phyloP scores from a whole-genome alignment of 2,113 vertebrate species.

The Arvicanthis niloticus region DNA sequence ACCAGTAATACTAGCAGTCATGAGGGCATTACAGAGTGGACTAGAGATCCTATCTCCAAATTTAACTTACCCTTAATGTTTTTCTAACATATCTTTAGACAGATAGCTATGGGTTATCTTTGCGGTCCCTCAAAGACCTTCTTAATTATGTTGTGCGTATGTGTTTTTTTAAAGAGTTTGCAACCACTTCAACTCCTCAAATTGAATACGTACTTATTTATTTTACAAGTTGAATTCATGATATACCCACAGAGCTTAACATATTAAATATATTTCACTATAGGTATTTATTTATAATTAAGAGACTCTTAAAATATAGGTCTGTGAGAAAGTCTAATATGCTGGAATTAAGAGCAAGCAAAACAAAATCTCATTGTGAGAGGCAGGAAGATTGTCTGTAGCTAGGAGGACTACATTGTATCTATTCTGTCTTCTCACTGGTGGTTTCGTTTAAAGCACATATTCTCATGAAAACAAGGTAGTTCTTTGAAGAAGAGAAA shows the following conservation, averaged over 20 bases:
- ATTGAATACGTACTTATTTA: neutral
- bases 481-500: neutral
- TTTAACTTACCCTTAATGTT: neutral
- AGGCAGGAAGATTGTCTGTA: neutral
- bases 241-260: neutral
- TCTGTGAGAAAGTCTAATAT: neutral
- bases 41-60: neutral
- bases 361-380: neutral
- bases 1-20: neutral
- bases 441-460: neutral
- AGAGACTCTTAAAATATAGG: neutral
- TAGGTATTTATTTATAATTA: neutral
- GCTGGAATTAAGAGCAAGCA: neutral
- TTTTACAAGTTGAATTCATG: slow-evolving; percentile 34
- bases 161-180: neutral
- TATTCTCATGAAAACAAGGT: neutral
- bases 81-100: neutral
- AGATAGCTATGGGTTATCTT: neutral
- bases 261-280: neutral
- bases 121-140: neutral
- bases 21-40: neutral
- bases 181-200: neutral
- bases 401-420: neutral
- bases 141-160: neutral
- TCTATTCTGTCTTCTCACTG: neutral